Percentiles rank a stretch among this genome's conserved stretches.
Conservation (phyloP, 2,113 vertebrate species). For the Gadus macrocephalus region DNA sequence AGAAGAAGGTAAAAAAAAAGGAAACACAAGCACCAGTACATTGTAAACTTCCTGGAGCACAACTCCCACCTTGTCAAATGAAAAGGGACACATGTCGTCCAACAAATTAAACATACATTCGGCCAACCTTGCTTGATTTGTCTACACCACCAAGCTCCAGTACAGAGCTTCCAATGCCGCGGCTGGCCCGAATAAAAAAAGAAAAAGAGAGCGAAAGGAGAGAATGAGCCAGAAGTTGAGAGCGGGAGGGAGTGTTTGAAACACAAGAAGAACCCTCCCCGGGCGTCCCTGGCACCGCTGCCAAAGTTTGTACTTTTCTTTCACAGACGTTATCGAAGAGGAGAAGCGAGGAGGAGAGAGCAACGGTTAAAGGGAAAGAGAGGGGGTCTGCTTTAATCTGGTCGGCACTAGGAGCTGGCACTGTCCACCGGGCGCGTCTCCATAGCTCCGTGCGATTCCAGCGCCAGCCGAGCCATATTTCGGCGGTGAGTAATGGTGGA, state of each 20-base stretch:
- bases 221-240: background rate
- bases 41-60: too few relatives aligned
- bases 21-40: too few relatives aligned
- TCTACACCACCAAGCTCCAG: conserved; percentile 10
- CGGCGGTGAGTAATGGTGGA: conserved; percentile 55
- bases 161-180: conserved; percentile 1
- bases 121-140: conserved; percentile 15
- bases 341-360: conserved; percentile 21
- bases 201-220: background rate
- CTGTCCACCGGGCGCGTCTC: conserved; percentile 36
- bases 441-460: conserved; percentile 45
- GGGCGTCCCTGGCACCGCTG: conserved; percentile 27
- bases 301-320: conserved; percentile 33
- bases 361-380: conserved; percentile 31
- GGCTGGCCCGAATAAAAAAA: background rate
- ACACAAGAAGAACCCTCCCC: conserved; percentile 33
- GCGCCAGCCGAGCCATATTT: conserved; percentile 37
- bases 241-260: conserved; percentile 24
- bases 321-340: conserved; percentile 35
- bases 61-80: background rate
- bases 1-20: conserved; percentile 14
- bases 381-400: conserved; percentile 50
- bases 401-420: conserved; percentile 56
- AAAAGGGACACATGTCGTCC: conserved; percentile 17
- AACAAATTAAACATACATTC: conserved; percentile 24